Base-by-base conservation (phyloP, 2,113 vertebrate species). In the Eolophus roseicapilla region DNA sequence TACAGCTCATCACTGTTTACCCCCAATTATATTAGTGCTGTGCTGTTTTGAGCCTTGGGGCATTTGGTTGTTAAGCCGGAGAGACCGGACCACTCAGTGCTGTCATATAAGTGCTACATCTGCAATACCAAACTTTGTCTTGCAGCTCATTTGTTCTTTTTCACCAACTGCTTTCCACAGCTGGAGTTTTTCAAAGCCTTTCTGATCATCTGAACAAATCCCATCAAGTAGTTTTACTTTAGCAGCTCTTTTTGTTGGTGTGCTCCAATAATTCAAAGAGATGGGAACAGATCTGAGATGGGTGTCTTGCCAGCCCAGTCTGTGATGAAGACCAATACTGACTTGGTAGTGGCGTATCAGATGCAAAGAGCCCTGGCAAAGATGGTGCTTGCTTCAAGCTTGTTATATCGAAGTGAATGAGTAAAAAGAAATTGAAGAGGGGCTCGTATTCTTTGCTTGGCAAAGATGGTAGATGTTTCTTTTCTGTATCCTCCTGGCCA, bases 161-260 rank as follows among this genome's bases (percentile, higher is more conserved):
- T 78, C 85, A 44, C 33, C 23, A 46, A 5, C 33, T 67, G 31
- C 64, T 74, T 93, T 57, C 79, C 83, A 68, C 55, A 83, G 64
- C 70, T 91, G 64, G 49, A 81, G 33, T 75, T 93, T 90, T 90
- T 86, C 68, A n/a, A 77, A 94, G 85, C 31, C 25, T 60, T 92
- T 83, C 46, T 90, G 68, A 86, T 92, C 75, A 74, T 67, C 50
- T 43, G 63, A 91, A 94, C 50, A 81, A 83, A 74, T 83, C 29
- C 33, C 73, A 77, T 77, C 13, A 35, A 81, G 68, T 41, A 74
- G 43, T 78, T 94, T 64, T 44, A 78, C 74, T 79, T 65, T 5
- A 82, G 77, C 80, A 79, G 70, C 77, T 91, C 29, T 88, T 92
- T 82, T 87, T 90, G 68, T 83, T 86, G 57, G 60, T 53, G 67